phyloP scores from a whole-genome alignment of 2,888 invertebrate species.

The Antheraea assamensis region DNA sequence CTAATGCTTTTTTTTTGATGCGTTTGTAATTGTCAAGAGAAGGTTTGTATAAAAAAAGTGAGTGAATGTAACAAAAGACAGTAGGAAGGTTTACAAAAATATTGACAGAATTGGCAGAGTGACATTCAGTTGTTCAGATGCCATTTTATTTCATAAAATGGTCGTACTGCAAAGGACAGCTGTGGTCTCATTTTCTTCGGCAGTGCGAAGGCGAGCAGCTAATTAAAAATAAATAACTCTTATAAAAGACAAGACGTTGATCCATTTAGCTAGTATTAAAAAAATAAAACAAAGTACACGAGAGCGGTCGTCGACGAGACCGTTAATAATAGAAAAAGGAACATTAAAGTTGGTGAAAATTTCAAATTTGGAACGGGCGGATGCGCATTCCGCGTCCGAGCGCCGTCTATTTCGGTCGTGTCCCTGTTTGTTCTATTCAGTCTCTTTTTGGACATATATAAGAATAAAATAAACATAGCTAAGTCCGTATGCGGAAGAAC shows the following conservation, averaged over 20 bases:
- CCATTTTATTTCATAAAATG: too few species aligned
- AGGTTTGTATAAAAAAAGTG: too few species aligned
- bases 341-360: conserved; percentile 8
- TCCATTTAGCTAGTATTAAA: not conserved
- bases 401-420: conserved; percentile 10
- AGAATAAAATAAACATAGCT: not conserved
- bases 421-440: conserved; percentile 4
- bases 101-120: too few species aligned
- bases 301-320: not conserved
- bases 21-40: too few species aligned
- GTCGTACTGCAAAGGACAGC: too few species aligned
- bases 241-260: not conserved
- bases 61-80: too few species aligned
- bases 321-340: not conserved
- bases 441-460: conserved; percentile 10
- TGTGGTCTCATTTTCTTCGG: too few species aligned
- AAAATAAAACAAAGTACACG: not conserved
- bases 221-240: not conserved
- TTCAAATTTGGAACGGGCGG: conserved; percentile 13
- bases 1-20: too few species aligned
- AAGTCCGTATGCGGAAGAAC: not conserved
- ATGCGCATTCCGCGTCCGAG: conserved; percentile 7
- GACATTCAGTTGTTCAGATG: too few species aligned
- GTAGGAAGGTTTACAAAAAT: too few species aligned
- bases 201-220: too few species aligned